A percentile compares a stretch with the other conserved stretches of the same genome.
These are phyloP conservation scores for Huso huso DNA, from an alignment of 2,797 vertebrate species.

Conservation along the genomic window DNA sequence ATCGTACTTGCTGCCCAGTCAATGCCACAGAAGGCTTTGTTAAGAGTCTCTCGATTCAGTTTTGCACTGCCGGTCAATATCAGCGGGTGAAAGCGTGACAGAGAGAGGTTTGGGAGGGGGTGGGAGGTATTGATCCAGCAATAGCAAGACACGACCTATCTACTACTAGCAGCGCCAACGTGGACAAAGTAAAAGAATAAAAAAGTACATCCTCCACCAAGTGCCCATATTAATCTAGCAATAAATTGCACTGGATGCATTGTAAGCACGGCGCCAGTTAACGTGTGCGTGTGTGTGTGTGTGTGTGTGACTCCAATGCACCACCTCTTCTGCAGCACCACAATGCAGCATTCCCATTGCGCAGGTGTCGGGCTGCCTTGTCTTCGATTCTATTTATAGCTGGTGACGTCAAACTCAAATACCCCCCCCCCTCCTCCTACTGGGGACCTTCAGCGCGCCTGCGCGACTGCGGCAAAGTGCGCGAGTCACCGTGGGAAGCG, in stretches of 20 bases:
- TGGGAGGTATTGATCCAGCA: too few relatives aligned
- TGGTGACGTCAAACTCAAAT: conserved; percentile 80
- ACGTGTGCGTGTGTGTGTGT: conserved; percentile 16
- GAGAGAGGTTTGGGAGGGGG: too few relatives aligned
- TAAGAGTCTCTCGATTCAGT: too few relatives aligned
- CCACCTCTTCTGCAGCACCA: conserved; percentile 50
- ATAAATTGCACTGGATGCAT: conserved; percentile 11
- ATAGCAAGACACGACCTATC: too few relatives aligned
- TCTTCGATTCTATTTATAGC: conserved; percentile 65
- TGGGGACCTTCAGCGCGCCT: conserved; percentile 29
- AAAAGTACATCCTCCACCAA: too few relatives aligned
- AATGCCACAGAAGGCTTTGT: too few relatives aligned
- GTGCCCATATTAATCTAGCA: conserved; percentile 1
- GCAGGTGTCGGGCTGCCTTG: conserved; percentile 45
- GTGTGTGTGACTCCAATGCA: conserved; percentile 12
- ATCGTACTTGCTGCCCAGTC: too few relatives aligned
- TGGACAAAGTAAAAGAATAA: too few relatives aligned
- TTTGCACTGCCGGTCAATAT: too few relatives aligned
- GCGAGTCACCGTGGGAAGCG: conserved; percentile 19
- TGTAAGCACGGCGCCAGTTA: background rate
- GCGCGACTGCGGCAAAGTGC: conserved; percentile 25
- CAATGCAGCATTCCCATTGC: conserved; percentile 61
- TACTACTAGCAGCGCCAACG: too few relatives aligned
- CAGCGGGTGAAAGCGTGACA: too few relatives aligned
- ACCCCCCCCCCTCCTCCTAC: conserved; percentile 42